Evolutionary conservation across 2,888 invertebrate species (phyloP).

Genomic region (Chymomyza amoena): DNA sequence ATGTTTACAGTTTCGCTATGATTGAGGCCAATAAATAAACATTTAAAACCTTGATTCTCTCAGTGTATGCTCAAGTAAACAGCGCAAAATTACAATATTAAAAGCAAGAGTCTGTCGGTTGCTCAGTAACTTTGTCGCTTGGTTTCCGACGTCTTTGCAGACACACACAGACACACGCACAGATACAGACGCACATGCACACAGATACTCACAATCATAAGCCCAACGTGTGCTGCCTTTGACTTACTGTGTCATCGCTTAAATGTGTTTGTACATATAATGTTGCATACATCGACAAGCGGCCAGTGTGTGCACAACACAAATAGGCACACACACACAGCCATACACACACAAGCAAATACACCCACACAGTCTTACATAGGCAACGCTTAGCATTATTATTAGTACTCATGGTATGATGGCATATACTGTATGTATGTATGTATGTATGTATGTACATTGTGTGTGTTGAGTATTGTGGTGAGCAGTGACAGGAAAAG

Average conservation of each 20-base stretch:
- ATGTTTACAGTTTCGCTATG: neutral
- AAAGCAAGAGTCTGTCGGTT: conserved; percentile 23
- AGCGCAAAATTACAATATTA: conserved; percentile 36
- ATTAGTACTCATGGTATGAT: conserved; percentile 20
- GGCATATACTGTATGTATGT: neutral
- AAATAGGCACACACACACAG: conserved; percentile 23
- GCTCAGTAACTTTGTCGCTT: neutral
- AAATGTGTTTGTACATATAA: conserved; percentile 36
- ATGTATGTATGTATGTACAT: neutral
- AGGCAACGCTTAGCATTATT: conserved; percentile 29
- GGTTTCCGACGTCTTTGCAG: neutral
- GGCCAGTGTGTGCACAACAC: conserved; percentile 29
- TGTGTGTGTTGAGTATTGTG: neutral
- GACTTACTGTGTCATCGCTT: neutral
- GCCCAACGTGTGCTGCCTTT: neutral
- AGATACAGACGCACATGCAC: neutral
- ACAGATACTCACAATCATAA: neutral
- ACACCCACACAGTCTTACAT: conserved; percentile 10
- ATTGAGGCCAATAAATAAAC: neutral
- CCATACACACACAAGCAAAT: conserved; percentile 1
- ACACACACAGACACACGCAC: neutral
- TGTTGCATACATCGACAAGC: conserved; percentile 39
- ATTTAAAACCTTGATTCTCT: conserved; percentile 1
- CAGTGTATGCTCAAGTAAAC: conserved; percentile 31
- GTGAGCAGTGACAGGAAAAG: conserved; percentile 22